Base-by-base conservation (phyloP, 2,888 invertebrate species). In the Latrodectus hesperus region DNA sequence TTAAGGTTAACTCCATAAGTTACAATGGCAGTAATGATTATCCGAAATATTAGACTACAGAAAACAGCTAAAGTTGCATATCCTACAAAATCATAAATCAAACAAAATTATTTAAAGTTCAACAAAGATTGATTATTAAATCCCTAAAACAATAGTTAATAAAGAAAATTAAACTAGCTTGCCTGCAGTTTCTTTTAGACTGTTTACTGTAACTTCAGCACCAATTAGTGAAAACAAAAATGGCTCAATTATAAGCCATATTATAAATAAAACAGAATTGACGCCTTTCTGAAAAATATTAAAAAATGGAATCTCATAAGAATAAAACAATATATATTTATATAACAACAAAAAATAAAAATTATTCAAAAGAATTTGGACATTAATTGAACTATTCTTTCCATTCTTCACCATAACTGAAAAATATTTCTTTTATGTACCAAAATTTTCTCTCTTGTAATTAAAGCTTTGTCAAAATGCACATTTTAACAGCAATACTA, bases 1-100 rank as follows among this genome's bases (percentile, higher is more conserved):
- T 96, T 98, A 76, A 98, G 94, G 90, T 95, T 95, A 90, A 96
- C 96, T 10, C 96, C 95, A 73, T 91, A 90, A 5, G 93, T 92
- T 8, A 92, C 91, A 14, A 92, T 84, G 89, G 92, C 92, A 5
- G 93, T 91, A 5, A 91, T 92, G 10, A 91, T 17, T 75, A 92
- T 91, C 91, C 94, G 93, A 92, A 95, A 94, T 90, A 93, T 74
- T 49, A 94, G 91, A 0, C 95, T 92, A 60, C 98, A 93, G 90
- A 95, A 95, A 0, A 95, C 94, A 55, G 73, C 55, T 49, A 82
- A 51, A 10, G 71, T 38, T 80, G 72, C 77, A 78, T 72, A 77
- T 9, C 73, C 87, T 87, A 49, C 10, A 85, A 75, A 75, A 86
- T n/a, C 55, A 52, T 16, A 52, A 17, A 49, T 51, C 17, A 68